Conservation (phyloP, 2,113 vertebrate genomes). For the Piaya cayana region DNA sequence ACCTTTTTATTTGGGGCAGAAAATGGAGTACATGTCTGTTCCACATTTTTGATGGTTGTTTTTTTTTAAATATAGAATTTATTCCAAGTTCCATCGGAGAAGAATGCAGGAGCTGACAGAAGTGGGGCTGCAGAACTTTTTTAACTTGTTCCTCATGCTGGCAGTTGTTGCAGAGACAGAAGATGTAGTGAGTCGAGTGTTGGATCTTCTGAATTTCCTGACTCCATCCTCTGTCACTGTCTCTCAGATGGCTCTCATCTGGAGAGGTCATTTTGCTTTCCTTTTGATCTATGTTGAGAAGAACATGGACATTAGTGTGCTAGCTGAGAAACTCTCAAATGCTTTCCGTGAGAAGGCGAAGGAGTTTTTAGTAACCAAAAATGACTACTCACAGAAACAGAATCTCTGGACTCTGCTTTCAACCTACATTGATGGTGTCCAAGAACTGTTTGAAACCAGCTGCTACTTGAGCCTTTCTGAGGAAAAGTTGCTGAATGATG, state of each 20-base stretch:
- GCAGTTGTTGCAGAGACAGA: conserved; percentile 85
- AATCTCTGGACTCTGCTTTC: conserved; percentile 89
- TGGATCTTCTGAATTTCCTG: conserved; percentile 85
- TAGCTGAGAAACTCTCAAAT: conserved; percentile 83
- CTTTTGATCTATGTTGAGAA: conserved; percentile 88
- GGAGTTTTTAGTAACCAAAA: conserved; percentile 90
- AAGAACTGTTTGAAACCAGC: conserved; percentile 93
- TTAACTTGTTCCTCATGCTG: conserved; percentile 89
- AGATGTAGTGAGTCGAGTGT: conserved; percentile 84
- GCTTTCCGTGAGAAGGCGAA: conserved; percentile 88
- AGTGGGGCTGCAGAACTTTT: conserved; percentile 90
- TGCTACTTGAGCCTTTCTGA: conserved; percentile 84
- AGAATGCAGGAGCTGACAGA: conserved; percentile 94
- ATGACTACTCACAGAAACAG: conserved; percentile 82
- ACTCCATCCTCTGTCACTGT: conserved; percentile 69
- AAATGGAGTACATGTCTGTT: background rate
- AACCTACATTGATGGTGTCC: conserved; percentile 90
- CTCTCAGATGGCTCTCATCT: conserved; percentile 82
- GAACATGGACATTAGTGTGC: conserved; percentile 85
- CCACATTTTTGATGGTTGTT: background rate
- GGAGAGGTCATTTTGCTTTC: conserved; percentile 90
- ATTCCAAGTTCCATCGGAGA: conserved; percentile 93
- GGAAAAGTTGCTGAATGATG: conserved; percentile 91
- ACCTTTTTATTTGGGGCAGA: background rate
- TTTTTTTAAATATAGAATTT: conserved; percentile 81